Base-by-base conservation (phyloP, 2,797 vertebrate genomes). In the Uromys caudimaculatus region DNA sequence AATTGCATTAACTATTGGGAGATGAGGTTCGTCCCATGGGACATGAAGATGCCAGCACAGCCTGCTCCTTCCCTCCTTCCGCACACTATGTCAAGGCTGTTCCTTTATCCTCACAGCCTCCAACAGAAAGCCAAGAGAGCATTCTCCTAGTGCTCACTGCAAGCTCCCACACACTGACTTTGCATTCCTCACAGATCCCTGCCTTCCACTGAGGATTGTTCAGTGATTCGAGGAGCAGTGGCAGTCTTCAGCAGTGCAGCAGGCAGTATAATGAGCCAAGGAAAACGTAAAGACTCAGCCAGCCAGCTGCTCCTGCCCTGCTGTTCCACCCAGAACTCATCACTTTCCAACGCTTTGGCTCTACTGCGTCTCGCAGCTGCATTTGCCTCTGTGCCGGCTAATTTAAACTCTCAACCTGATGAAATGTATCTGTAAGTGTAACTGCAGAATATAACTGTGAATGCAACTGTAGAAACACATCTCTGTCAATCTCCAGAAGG, bases 181-280 rank as follows among this genome's bases (percentile, higher is more conserved):
- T 44, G 23, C 60, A 6, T 67, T 89, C 32, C 62, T 38, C 19
- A 29, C 8, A 16, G 19, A 69, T 19, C 32, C 16, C 23, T 85
- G 75, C 50, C 94, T 92, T 44, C 67, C 50, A 19, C 54, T 9
- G 24, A 12, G 6, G 38, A 75, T 32, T 93, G 38, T 41, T 77
- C 71, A 21, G 12, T 84, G 13, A 8, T 32, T 44, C 38, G 50
- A 1, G 58, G 73, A 62, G 71, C 29, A 58, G 8, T 21, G 29
- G 23, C 8, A 32, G 47, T 32, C 38, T 50, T 41, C 21, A 21
- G 52, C 77, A 90, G 52, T 8, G 44, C 12, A 16, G 29, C 41
- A 29, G 14, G 52, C 8, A 32, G 44, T 19, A 0, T 21, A 6
- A 35, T 10, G 35, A n/a, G 13, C 62, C 21, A n/a, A 2, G 0